Conservation (phyloP, 2,888 invertebrate genomes). For the Phengaris alcon region DNA sequence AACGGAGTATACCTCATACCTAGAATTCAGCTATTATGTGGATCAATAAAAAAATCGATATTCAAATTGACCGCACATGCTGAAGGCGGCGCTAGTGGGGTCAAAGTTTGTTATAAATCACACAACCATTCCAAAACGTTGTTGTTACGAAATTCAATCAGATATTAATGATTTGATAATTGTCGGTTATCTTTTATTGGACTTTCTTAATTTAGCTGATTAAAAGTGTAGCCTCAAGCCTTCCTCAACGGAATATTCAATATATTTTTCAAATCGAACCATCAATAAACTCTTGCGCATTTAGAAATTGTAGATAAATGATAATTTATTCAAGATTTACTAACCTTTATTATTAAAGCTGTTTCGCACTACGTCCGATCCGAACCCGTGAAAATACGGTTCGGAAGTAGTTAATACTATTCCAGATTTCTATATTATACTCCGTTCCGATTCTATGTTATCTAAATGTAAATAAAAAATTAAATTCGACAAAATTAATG, state of each 20-base stretch:
- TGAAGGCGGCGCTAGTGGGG: slow-evolving; percentile 5
- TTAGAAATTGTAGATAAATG: no score
- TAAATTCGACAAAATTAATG: no score
- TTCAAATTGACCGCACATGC: slow-evolving; percentile 8
- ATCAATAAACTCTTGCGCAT: no score
- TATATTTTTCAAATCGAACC: no score
- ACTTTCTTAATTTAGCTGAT: slow-evolving; percentile 1
- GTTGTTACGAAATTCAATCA: slow-evolving; percentile 13
- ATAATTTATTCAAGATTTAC: no score
- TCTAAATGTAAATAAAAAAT: no score
- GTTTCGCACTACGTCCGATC: no score
- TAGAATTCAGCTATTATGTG: neutral
- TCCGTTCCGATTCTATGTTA: no score
- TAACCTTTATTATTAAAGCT: no score
- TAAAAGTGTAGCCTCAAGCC: neutral
- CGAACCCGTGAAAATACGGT: no score
- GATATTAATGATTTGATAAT: slow-evolving; percentile 13
- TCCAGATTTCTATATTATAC: no score
- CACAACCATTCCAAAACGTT: neutral
- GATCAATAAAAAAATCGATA: neutral
- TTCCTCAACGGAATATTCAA: neutral
- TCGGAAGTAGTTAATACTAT: no score
- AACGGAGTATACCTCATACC: neutral
- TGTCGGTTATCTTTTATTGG: slow-evolving; percentile 12
- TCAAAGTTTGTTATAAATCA: slow-evolving; percentile 8